phyloP scores from a whole-genome alignment of 2,113 vertebrate genomes.

The Megaleporinus macrocephalus region DNA sequence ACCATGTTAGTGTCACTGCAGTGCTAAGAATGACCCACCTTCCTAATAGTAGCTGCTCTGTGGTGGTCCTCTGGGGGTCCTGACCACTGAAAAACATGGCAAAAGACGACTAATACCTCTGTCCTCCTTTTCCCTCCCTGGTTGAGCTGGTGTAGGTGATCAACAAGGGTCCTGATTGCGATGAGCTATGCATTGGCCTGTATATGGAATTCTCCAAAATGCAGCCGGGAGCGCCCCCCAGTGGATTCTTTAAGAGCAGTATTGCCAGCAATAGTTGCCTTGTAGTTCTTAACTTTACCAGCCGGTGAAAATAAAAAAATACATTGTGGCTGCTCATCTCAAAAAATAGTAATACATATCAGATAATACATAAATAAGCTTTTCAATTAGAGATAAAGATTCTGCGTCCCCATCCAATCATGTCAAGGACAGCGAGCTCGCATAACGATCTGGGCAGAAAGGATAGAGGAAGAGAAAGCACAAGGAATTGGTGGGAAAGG shows the following conservation, averaged over 20 bases:
- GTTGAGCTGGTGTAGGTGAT: slow-evolving; percentile 14
- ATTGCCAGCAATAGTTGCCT: slow-evolving; percentile 29
- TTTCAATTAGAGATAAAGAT: slow-evolving; percentile 42
- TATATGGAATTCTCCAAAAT: not conserved
- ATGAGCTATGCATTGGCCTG: not conserved
- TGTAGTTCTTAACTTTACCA: not conserved
- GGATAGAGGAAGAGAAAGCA: slow-evolving; percentile 49
- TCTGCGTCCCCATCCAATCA: slow-evolving; percentile 68
- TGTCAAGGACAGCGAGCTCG: slow-evolving; percentile 76
- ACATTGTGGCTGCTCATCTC: not conserved
- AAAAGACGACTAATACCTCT: slow-evolving; percentile 38
- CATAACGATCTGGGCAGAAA: slow-evolving; percentile 77
- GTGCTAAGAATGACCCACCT: no score
- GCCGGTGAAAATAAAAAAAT: not conserved
- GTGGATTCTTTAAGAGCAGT: slow-evolving; percentile 36
- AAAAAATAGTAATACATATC: slow-evolving; percentile 35
- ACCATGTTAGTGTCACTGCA: no score
- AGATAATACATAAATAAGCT: slow-evolving; percentile 20
- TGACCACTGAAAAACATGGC: no score
- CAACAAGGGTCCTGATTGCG: not conserved
- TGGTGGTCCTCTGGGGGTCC: no score
- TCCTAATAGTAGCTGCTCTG: no score
- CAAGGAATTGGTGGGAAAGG: not conserved
- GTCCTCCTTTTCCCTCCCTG: slow-evolving; percentile 1
- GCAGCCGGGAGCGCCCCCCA: slow-evolving; percentile 11